Conservation (phyloP, 2,797 vertebrate genomes). For the Prunella strophiata region DNA sequence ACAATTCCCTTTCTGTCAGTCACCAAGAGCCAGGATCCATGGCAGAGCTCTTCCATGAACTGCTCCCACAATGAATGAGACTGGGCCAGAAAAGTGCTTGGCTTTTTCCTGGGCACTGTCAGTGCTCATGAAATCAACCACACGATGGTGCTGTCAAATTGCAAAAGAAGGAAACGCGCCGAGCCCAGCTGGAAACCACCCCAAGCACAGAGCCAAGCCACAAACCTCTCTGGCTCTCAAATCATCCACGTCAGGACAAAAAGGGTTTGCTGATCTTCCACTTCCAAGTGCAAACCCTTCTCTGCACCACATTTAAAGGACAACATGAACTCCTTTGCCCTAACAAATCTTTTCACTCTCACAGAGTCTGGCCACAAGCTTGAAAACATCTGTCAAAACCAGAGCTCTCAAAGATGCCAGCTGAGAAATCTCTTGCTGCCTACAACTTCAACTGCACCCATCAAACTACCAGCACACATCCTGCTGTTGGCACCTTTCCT, state of each 20-base stretch:
- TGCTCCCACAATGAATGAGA: background rate
- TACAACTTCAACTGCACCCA: no score
- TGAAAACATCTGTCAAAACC: background rate
- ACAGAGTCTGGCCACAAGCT: background rate
- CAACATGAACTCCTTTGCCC: background rate
- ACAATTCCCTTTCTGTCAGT: background rate
- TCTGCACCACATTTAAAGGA: background rate
- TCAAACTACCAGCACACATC: background rate
- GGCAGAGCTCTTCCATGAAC: background rate
- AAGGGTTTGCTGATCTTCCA: background rate
- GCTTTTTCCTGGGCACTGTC: background rate
- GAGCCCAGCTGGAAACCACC: background rate
- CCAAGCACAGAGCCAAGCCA: accelerated
- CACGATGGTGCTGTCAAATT: background rate
- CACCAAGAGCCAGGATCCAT: background rate
- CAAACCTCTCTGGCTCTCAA: background rate
- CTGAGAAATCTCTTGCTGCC: background rate
- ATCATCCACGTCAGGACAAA: background rate
- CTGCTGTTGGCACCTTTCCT: background rate
- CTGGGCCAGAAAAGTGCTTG: no score
- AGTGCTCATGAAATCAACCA: background rate
- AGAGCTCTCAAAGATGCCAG: background rate
- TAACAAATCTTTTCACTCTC: background rate
- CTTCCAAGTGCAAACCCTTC: background rate
- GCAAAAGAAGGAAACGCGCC: background rate